Evolutionary conservation across 2,888 invertebrate species (phyloP), one percentile per base, ranked within the genome.

Genomic region (Scaptomyza cyrtandrae): DNA sequence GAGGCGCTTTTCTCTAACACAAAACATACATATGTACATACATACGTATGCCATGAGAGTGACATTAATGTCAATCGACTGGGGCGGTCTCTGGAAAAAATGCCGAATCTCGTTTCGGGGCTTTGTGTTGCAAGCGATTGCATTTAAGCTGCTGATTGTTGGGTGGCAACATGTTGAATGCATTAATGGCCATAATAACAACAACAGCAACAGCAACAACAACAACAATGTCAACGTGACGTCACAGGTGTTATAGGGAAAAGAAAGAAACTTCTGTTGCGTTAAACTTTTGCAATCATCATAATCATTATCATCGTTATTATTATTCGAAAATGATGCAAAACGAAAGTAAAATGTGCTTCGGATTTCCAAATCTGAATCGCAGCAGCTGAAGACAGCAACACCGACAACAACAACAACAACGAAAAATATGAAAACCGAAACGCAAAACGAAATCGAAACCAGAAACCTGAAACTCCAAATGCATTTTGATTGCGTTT

Each of bases 401-500:
- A 41, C 41, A 61, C 9, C 11, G 2, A 19, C 19, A 19, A 19
- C 19, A 19, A 2, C 19, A 19, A 24, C 24, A 24, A 24, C 24
- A 24, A 24, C 24, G 13, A 24, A 41, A 59, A 48, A 48, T 29
- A 10, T 10, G 13, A 41, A 54, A 44, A 6, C n/a, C 24, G 44
- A 54, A 45, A 11, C 39, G 43, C 57, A 58, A 37, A 59, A 27
- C 31, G 35, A 52, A 59, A 67, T 10, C 33, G 29, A 72, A 67
- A 52, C 10, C 33, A 39, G 52, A 71, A 80, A 85, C 58, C 74
- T 80, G 88, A 78, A 74, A 67, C 57, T 46, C 55, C 55, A 79
- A 83, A 88, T 79, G 77, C 80, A 86, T 82, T 87, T 84, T 62
- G 69, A 71, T 81, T 81, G 76, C 86, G 76, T 71, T 61, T 45